A percentile compares a stretch with the other conserved stretches of the same genome.
phyloP scores from a whole-genome alignment of 2,113 vertebrate species.

The Nesospiza acunhae region DNA sequence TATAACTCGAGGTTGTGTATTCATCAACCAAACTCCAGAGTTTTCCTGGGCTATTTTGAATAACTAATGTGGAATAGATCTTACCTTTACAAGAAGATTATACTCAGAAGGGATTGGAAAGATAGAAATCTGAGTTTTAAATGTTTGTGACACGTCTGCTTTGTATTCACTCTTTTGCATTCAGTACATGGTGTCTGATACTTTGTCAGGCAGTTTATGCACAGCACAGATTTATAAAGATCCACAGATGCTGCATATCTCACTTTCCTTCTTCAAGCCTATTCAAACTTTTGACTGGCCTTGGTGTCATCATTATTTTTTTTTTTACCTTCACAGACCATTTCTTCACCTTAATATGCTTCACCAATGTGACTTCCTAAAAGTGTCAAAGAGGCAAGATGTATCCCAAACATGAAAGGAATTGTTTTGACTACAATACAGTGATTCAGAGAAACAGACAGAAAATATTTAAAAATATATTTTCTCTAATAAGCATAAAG shows the following conservation, averaged over 20 bases:
- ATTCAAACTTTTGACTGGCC: background rate
- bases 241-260: background rate
- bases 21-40: background rate
- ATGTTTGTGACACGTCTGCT: slow-evolving; percentile 50
- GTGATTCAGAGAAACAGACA: background rate
- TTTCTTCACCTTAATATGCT: background rate
- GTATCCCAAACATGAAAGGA: background rate
- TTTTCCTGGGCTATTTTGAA: background rate
- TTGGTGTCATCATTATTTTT: background rate
- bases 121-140: slow-evolving; percentile 37
- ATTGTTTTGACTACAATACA: background rate
- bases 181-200: background rate
- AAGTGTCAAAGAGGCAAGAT: background rate
- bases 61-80: slow-evolving; percentile 14
- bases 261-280: background rate
- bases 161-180: slow-evolving; percentile 53
- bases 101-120: background rate
- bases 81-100: background rate
- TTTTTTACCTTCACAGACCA: background rate
- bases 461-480: background rate
- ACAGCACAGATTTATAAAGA: background rate
- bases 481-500: background rate
- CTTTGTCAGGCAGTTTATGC: background rate
- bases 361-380: background rate
- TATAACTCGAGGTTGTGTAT: background rate